These are phyloP conservation scores for Atta colombica DNA, from an alignment of 1,140 invertebrate species.

Conservation along the genomic window DNA sequence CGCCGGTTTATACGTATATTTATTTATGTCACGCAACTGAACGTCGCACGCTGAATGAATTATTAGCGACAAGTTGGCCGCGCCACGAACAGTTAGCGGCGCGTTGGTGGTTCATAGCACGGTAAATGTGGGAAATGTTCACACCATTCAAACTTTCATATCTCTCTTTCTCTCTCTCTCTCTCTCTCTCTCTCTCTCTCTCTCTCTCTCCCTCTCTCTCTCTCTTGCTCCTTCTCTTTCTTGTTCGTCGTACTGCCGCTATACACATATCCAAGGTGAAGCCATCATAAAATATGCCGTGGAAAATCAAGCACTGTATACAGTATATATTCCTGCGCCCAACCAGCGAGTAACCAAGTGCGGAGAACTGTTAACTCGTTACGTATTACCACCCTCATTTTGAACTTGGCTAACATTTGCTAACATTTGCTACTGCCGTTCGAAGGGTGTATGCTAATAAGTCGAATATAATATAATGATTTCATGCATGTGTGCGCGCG, in stretches of 20 bases:
- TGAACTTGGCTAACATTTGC: constrained; percentile 17
- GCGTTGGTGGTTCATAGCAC: constrained; percentile 48
- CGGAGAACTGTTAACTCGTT: constrained; percentile 41
- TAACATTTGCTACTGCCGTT: not conserved
- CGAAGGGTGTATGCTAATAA: constrained; percentile 32
- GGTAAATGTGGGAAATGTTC: constrained; percentile 61
- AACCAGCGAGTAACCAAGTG: constrained; percentile 19
- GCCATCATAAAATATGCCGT: constrained; percentile 53
- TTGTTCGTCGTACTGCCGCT: constrained; percentile 9
- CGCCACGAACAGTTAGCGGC: constrained; percentile 43
- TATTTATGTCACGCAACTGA: constrained; percentile 60
- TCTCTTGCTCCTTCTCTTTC: not conserved
- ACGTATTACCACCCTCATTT: constrained; percentile 38
- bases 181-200: too few species aligned
- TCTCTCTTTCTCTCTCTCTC: not conserved
- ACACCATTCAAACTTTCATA: constrained; percentile 57
- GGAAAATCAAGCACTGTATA: constrained; percentile 48
- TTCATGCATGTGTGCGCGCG: too few species aligned
- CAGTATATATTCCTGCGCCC: constrained; percentile 1
- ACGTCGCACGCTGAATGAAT: constrained; percentile 55
- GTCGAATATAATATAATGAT: not conserved
- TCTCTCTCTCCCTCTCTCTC: not conserved
- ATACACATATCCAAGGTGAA: constrained; percentile 35
- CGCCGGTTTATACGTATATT: constrained; percentile 55
- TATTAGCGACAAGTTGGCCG: constrained; percentile 60